A percentile compares a stretch with the other conserved stretches of the same genome.
Evolutionary conservation across 2,888 invertebrate species (phyloP).

Genomic region (Caenorhabditis afra): DNA sequence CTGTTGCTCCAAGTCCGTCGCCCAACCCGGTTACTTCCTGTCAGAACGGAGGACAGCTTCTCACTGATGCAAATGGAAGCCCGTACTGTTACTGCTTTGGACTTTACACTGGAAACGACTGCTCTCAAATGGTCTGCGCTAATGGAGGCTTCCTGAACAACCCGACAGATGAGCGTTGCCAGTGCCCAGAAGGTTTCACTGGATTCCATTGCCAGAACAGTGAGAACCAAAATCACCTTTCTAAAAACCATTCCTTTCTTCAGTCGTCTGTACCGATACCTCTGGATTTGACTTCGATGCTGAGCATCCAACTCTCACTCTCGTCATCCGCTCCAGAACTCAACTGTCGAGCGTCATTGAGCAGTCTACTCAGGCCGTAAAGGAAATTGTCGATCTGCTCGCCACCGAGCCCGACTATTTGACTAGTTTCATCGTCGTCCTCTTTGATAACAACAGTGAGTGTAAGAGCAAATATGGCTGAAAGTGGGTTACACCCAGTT

Average conservation of each 20-base stretch:
- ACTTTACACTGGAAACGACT: conserved; percentile 62
- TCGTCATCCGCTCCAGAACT: conserved; percentile 65
- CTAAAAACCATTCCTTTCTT: conserved; percentile 7
- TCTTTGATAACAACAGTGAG: conserved; percentile 71
- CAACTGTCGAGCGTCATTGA: conserved; percentile 62
- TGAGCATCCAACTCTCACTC: conserved; percentile 69
- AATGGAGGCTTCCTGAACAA: conserved; percentile 62
- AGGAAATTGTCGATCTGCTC: conserved; percentile 40
- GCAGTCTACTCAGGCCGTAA: conserved; percentile 57
- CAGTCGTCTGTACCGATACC: conserved; percentile 67
- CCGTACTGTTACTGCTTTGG: conserved; percentile 69
- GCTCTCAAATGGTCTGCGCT: conserved; percentile 64
- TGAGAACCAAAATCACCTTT: no score
- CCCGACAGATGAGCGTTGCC: conserved; percentile 47
- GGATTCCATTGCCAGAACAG: conserved; percentile 69
- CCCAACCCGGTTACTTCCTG: conserved; percentile 59
- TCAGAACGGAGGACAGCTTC: conserved; percentile 63
- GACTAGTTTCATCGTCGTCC: conserved; percentile 66
- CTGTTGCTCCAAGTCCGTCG: conserved; percentile 50
- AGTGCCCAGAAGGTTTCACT: conserved; percentile 63
- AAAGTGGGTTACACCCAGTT: conserved; percentile 32
- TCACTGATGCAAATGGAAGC: conserved; percentile 57
- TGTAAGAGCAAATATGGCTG: conserved; percentile 19
- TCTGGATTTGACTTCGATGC: conserved; percentile 62
- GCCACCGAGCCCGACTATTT: conserved; percentile 68